Evolutionary conservation across 2,797 vertebrate genomes (phyloP), one percentile per base, ranked within the genome.

Genomic region (Onychomys torridus): DNA sequence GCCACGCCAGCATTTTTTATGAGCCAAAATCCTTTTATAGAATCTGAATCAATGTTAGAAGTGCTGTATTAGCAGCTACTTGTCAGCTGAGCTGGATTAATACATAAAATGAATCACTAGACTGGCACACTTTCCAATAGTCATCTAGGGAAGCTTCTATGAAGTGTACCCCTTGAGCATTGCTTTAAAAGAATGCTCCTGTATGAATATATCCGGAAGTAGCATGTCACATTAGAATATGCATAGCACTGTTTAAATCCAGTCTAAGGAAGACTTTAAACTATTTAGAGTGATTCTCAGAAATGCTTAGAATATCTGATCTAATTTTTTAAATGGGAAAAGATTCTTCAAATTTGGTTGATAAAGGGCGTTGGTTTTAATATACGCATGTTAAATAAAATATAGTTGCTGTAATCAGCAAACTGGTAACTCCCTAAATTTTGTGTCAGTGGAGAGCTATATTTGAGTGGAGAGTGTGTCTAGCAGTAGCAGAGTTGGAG

Each of bases 1-100:
- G 93, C 96, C 76, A 57, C 90, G 90, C 96, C 97, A 98, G 97
- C 95, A 97, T 97, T 95, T 97, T 96, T 91, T 95, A 97, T 97
- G 97, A 98, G 98, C 95, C 97, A 96, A 94, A 96, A 89, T 90
- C 96, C 93, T 96, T 97, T 97, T 97, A 96, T 94, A 96, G 95
- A 95, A 94, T 90, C 96, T 76, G 96, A 97, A 97, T 98, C 98
- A 96, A 97, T 98, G 96, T 96, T 96, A 96, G 97, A 98, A 97
- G 84, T 96, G 95, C 97, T 98, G 92, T 95, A 97, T 96, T 98
- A 97, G 98, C 98, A 97, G 97, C 95, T 96, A 40, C 86, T 92
- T 94, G 96, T 98, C 96, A 96, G 93, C 76, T 2, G 86, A 96
- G 82, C 92, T 57, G 61, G 96, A 97, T 97, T 82, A 90, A 93